Conservation (phyloP, 2,888 invertebrate species). For the Timandra comae region DNA sequence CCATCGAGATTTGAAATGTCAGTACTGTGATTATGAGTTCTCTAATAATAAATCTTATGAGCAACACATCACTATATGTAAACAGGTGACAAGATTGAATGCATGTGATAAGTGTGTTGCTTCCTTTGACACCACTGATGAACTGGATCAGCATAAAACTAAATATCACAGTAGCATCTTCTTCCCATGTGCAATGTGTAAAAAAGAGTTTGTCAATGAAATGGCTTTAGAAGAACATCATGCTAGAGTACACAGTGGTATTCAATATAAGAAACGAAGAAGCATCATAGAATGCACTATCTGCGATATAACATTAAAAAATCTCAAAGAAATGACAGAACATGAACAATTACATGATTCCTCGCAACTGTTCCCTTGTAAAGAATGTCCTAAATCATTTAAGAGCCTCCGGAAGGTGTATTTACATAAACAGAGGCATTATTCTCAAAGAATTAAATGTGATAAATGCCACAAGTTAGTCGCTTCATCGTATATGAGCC, state of each 20-base stretch:
- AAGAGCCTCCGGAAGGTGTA: conserved; percentile 34
- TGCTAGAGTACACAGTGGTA: conserved; percentile 36
- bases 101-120: conserved; percentile 35
- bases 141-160: conserved; percentile 29
- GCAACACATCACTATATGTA: conserved; percentile 33
- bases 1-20: conserved; percentile 37
- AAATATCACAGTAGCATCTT: conserved; percentile 32
- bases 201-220: conserved; percentile 32
- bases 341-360: conserved; percentile 34
- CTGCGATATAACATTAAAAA: conserved; percentile 37
- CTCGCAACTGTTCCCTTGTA: conserved; percentile 34
- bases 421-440: conserved; percentile 38
- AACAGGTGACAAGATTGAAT: conserved; percentile 23
- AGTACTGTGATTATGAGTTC: conserved; percentile 39
- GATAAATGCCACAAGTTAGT: conserved; percentile 33
- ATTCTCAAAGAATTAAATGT: conserved; percentile 35
- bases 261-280: conserved; percentile 39
- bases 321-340: conserved; percentile 32
- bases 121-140: conserved; percentile 33
- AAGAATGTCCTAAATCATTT: conserved; percentile 35
- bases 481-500: conserved; percentile 30
- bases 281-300: conserved; percentile 42
- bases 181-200: conserved; percentile 37
- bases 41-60: conserved; percentile 26
- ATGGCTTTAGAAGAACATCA: conserved; percentile 36